phyloP scores from a whole-genome alignment of 2,888 invertebrate genomes.

The Coleophora deauratella region DNA sequence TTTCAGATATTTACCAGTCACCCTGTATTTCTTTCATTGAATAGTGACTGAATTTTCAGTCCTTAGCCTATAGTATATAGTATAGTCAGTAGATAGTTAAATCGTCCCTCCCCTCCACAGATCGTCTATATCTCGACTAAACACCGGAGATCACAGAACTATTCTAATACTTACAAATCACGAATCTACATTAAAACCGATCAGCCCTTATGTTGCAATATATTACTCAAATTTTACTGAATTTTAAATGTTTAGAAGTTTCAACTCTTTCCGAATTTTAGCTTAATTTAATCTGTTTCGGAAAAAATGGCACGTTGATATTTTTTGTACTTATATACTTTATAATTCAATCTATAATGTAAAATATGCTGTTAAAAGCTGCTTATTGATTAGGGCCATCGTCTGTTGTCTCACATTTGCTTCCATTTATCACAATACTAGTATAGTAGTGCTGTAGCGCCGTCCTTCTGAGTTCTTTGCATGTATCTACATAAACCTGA shows the following conservation, averaged over 20 bases:
- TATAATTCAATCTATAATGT: neutral
- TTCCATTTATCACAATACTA: conserved; percentile 55
- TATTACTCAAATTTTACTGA: neutral
- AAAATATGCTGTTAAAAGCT: neutral
- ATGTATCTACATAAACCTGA: too few relatives aligned
- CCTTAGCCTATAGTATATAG: too few relatives aligned
- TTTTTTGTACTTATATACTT: too few relatives aligned
- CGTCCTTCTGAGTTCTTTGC: conserved; percentile 13
- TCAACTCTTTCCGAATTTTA: too few relatives aligned
- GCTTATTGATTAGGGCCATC: too few relatives aligned
- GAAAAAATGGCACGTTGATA: too few relatives aligned
- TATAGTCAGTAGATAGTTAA: too few relatives aligned
- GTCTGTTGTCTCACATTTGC: conserved; percentile 35
- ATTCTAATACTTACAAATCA: conserved; percentile 52
- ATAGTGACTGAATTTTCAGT: too few relatives aligned
- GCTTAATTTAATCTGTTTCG: too few relatives aligned
- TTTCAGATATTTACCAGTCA: too few relatives aligned
- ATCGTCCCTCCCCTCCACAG: conserved; percentile 19
- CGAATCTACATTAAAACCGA: conserved; percentile 8
- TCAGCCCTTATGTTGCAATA: neutral
- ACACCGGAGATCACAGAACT: conserved; percentile 64
- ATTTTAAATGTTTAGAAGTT: too few relatives aligned
- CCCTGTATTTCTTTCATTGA: too few relatives aligned
- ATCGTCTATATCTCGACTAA: conserved; percentile 49
- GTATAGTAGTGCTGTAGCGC: conserved; percentile 26